Conservation (phyloP, 1,140 invertebrate species). For the Geopemphigus sp. region DNA sequence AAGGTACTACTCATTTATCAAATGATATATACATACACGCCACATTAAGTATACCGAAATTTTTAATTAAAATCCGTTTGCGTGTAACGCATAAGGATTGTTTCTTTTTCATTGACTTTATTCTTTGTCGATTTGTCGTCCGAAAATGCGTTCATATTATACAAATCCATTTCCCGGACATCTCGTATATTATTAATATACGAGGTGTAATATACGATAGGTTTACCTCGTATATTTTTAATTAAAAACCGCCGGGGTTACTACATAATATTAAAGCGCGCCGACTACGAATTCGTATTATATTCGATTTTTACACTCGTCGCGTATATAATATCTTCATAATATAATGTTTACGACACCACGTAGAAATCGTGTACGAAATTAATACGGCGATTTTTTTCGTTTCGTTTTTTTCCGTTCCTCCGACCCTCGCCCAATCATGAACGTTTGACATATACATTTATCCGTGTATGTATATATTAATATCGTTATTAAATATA, state of each 20-base stretch:
- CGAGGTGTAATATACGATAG: too few species aligned
- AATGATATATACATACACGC: too few species aligned
- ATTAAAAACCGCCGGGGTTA: conserved; percentile 22
- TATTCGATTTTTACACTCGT: not conserved
- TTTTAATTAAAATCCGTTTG: conserved; percentile 42
- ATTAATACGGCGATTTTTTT: not conserved
- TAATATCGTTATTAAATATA: too few species aligned
- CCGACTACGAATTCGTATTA: not conserved
- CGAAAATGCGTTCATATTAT: conserved; percentile 1
- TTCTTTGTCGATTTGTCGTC: conserved; percentile 22
- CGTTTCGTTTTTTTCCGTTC: not conserved
- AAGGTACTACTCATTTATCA: too few species aligned
- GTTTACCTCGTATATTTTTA: conserved; percentile 17
- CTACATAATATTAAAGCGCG: not conserved
- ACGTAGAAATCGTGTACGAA: not conserved
- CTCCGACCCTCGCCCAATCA: too few species aligned
- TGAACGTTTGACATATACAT: too few species aligned
- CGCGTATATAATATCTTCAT: too few species aligned
- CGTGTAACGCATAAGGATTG: too few species aligned
- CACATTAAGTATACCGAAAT: not conserved
- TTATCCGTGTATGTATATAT: too few species aligned
- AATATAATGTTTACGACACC: not conserved
- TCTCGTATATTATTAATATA: too few species aligned
- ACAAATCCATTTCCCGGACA: conserved; percentile 28
- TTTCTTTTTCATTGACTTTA: too few species aligned